These are phyloP conservation scores for Echeneis naucrates DNA, from an alignment of 2,797 vertebrate genomes.

Conservation along the genomic window DNA sequence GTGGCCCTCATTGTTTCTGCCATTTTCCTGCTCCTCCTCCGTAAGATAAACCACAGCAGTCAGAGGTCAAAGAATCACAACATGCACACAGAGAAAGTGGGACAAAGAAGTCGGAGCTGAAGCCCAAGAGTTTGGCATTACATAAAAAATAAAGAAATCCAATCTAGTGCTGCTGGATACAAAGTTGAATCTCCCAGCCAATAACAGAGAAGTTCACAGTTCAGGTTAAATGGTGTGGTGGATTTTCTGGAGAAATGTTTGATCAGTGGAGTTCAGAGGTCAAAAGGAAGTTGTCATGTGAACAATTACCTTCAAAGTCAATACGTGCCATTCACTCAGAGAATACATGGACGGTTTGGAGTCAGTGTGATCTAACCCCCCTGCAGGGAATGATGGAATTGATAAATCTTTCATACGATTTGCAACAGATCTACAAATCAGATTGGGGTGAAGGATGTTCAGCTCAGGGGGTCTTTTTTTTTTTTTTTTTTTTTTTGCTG, in stretches of 20 bases:
- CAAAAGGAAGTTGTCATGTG: neutral
- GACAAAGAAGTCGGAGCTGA: neutral
- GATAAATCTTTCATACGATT: neutral
- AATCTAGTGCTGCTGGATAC: neutral
- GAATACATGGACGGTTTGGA: neutral
- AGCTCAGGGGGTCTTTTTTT: neutral
- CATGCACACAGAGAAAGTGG: neutral
- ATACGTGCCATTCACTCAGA: neutral
- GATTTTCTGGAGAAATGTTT: neutral
- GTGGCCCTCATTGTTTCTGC: slow-evolving; percentile 71
- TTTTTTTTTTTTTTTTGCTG: neutral
- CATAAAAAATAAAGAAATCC: neutral
- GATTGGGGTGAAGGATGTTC: neutral
- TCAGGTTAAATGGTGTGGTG: neutral
- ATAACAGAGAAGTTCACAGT: neutral
- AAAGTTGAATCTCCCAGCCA: neutral
- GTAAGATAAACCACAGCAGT: slow-evolving; percentile 64
- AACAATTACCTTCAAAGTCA: neutral
- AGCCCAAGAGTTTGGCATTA: slow-evolving; percentile 25
- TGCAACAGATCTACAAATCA: neutral
- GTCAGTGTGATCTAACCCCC: neutral
- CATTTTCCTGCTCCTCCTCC: slow-evolving; percentile 75
- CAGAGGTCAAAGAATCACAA: neutral
- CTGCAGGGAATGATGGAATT: neutral
- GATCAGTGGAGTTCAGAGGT: neutral